Evolutionary conservation across 2,113 vertebrate genomes (phyloP).

Genomic region (Monopterus albus): DNA sequence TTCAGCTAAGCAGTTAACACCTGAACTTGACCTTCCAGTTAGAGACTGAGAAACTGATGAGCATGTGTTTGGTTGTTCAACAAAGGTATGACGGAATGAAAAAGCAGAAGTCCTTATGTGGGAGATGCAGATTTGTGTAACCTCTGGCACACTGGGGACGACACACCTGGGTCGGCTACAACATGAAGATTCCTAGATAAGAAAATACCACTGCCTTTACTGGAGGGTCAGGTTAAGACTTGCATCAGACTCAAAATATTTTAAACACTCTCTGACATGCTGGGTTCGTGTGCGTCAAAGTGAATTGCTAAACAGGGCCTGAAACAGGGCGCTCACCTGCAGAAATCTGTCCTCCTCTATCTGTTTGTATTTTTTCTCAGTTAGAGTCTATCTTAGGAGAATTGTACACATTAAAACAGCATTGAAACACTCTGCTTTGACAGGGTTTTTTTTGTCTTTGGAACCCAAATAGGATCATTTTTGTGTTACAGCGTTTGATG

Average conservation of each 20-base stretch:
- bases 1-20: slow-evolving; percentile 51
- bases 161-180: slow-evolving; percentile 57
- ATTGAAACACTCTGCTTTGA: too few relatives aligned
- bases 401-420: too few relatives aligned
- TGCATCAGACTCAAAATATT: slow-evolving; percentile 62
- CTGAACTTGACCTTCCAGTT: slow-evolving; percentile 60
- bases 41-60: background rate
- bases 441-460: too few relatives aligned
- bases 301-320: slow-evolving; percentile 13
- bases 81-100: background rate
- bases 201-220: slow-evolving; percentile 24
- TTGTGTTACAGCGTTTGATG: too few relatives aligned
- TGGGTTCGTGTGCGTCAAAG: background rate
- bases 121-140: background rate
- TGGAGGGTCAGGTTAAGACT: slow-evolving; percentile 69
- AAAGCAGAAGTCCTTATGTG: background rate
- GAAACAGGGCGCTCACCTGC: background rate
- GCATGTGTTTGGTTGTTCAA: background rate
- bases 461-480: too few relatives aligned
- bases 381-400: too few relatives aligned
- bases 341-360: too few relatives aligned
- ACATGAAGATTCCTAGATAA: slow-evolving; percentile 59
- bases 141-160: slow-evolving; percentile 5
- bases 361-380: background rate
- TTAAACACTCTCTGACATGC: slow-evolving; percentile 47